Conservation (phyloP, 2,797 vertebrate species). For the Cuculus canorus region DNA sequence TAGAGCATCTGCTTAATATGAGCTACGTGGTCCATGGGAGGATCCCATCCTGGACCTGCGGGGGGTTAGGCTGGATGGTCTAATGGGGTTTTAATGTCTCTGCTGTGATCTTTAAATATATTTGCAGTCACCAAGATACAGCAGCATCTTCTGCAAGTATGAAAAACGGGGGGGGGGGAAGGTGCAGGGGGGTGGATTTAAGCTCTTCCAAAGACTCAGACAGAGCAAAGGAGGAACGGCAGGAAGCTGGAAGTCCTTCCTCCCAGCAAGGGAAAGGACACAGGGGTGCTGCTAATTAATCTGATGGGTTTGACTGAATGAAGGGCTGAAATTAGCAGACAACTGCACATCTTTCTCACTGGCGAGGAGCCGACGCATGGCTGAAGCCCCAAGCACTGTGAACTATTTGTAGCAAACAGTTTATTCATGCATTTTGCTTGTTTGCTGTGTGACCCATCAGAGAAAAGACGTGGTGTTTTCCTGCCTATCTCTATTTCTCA, state of each 20-base stretch:
- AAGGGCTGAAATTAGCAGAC: neutral
- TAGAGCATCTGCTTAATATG: neutral
- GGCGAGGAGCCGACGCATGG: neutral
- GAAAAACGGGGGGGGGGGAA: neutral
- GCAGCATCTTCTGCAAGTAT: accelerated
- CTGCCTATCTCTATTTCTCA: neutral
- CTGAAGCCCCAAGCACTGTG: neutral
- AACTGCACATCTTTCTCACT: neutral
- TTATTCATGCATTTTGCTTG: neutral
- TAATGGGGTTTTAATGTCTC: neutral
- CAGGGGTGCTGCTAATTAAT: neutral
- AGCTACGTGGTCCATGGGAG: neutral
- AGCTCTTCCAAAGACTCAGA: neutral
- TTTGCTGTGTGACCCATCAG: neutral
- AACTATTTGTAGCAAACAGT: neutral
- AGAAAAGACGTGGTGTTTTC: neutral
- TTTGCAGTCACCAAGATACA: neutral
- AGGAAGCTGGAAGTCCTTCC: neutral
- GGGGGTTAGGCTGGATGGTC: neutral
- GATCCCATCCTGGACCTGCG: neutral
- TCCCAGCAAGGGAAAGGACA: neutral
- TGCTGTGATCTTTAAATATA: neutral
- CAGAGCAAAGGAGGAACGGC: neutral
- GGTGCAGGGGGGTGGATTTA: too few relatives aligned
- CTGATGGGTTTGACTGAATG: neutral